Conservation (phyloP, 2,797 vertebrate species). For the Rhabdomys pumilio region DNA sequence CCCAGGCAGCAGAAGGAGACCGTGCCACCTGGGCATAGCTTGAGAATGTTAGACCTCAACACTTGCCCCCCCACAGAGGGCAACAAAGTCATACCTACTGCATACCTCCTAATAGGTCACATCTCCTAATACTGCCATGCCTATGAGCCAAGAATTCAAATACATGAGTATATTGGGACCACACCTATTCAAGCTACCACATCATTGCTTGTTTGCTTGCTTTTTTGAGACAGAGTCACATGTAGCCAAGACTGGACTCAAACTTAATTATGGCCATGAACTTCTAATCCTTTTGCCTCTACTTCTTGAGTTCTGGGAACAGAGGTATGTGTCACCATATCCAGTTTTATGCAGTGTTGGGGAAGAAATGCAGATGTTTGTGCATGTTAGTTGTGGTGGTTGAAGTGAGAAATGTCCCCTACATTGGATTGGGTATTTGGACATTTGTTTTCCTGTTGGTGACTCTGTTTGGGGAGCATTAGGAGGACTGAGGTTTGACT, state of each 20-base stretch:
- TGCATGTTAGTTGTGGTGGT: neutral
- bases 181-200: no score
- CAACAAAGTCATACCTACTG: no score
- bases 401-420: neutral
- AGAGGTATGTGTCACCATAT: neutral
- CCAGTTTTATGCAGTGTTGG: neutral
- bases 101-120: no score
- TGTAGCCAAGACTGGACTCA: neutral
- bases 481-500: no score
- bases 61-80: no score
- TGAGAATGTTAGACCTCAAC: no score
- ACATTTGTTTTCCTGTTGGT: neutral
- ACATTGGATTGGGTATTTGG: neutral
- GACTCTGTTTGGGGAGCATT: neutral
- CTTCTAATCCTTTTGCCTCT: neutral
- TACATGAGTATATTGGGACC: no score
- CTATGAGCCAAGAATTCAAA: no score
- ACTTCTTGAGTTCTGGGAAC: neutral
- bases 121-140: no score
- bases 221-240: neutral
- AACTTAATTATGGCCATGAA: neutral
- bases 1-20: no score
- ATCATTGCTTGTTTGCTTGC: neutral
- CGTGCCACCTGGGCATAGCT: no score
- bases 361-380: neutral